Base-by-base conservation (phyloP, 2,888 invertebrate genomes). In the Limnephilus rhombicus region DNA sequence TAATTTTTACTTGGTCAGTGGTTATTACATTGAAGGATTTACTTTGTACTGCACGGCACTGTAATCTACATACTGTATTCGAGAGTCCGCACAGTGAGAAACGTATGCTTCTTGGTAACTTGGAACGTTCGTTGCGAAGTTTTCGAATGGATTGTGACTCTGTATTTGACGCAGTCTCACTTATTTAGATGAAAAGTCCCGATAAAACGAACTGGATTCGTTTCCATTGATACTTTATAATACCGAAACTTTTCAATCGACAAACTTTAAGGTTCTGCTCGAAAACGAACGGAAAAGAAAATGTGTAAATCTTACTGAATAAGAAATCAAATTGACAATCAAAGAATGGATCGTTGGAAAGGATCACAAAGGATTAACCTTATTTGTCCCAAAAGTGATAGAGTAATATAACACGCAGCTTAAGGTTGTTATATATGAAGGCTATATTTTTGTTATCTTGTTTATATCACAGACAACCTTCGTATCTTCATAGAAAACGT, bases 111-210 rank as follows among this genome's bases (percentile, higher is more conserved):
- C 31, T 87, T 49, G 37, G 37, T 4, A 83, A 83, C 83, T 68
- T 24, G 68, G 24, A 24, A 68, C 68, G 31, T 41, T n/a, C 29
- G 15, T 90, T 85, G 87, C 80, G 45, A 91, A 91, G 53, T 91
- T 92, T 91, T 80, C 90, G 89, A 91, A 91, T 92, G 91, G 92
- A 92, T 92, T 86, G 88, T 53, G 90, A 91, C 80, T 90, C 85
- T 87, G 80, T 91, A 88, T 91, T 91, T 88, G 80, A 91, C 82
- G 29, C 37, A 45, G 80, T 49, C 87, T 91, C 86, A 88, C 89
- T 89, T 89, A 89, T 81, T 89, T 88, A 88, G 88, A 85, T 81
- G 81, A 88, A 88, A 91, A 87, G 91, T 91, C 80, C n/a, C 91
- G 91, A 91, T 91, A 87, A 88, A 91, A 41, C 80, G 24, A 80